Evolutionary conservation across 2,888 invertebrate species (phyloP), one percentile per base, ranked within the genome.

Genomic region (Lacanobia oleracea): DNA sequence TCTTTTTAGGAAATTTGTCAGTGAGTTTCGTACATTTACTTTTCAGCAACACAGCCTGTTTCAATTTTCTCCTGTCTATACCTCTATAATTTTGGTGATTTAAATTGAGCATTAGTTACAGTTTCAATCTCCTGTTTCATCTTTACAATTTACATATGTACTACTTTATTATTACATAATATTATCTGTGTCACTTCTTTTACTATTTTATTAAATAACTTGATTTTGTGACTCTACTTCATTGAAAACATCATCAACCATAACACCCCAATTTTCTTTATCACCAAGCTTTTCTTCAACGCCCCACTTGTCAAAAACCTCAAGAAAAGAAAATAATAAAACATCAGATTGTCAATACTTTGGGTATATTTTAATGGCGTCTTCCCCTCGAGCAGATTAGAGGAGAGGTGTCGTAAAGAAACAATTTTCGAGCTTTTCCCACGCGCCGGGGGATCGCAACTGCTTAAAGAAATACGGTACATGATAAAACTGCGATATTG

Each of bases 371-470:
- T 85, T 85, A 88, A 90, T 87, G 78, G 83, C 79, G 68, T 73
- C 77, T 86, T 85, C 88, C 88, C 89, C 86, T 77, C 80, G 69
- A 79, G 84, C 90, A 94, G 95, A 95, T 96, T 95, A 96, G 94
- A 94, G 92, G 91, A 88, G 90, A 94, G 93, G 95, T 89, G 95
- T 92, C 91, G 93, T 95, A 94, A 95, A 95, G 95, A 95, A 96
- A 95, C 95, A 95, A 95, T 96, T 95, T 95, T 90, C 94, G 91
- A 91, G 91, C 89, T 89, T 85, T 92, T 91, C 89, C 91, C 89
- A 86, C 91, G 89, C 92, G 86, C 88, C 87, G 88, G 92, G 93
- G 92, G 89, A 88, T 84, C 78, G 83, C 82, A 82, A 84, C 88
- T 85, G 83, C 89, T 89, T 92, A 93, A 92, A 93, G 90, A 92